A percentile compares a stretch with the other conserved stretches of the same genome.
phyloP scores from a whole-genome alignment of 2,113 vertebrate species.

The Colistium nudipinnis region DNA sequence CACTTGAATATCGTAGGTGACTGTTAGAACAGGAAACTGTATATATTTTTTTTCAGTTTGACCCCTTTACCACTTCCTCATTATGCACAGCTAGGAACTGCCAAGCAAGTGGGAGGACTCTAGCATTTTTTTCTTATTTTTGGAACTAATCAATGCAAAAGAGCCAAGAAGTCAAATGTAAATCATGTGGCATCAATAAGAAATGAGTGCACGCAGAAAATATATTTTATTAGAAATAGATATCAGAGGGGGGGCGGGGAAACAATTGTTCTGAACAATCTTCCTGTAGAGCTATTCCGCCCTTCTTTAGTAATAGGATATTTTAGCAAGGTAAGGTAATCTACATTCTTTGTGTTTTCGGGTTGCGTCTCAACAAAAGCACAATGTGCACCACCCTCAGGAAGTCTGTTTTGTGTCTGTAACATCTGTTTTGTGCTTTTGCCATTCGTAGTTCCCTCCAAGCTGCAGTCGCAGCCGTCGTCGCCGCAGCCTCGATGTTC shows the following conservation, averaged over 20 bases:
- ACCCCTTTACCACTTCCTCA: slow-evolving; percentile 79
- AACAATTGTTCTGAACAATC: slow-evolving; percentile 8
- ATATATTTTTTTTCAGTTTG: slow-evolving; percentile 62
- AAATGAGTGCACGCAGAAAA: slow-evolving; percentile 6
- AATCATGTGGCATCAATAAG: slow-evolving; percentile 13
- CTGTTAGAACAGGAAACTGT: slow-evolving; percentile 78
- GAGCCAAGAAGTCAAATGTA: slow-evolving; percentile 46
- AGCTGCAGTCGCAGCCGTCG: slow-evolving; percentile 88
- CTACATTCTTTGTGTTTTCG: slow-evolving; percentile 66
- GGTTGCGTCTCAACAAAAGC: slow-evolving; percentile 68
- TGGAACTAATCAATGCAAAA: slow-evolving; percentile 32
- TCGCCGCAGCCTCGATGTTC: slow-evolving; percentile 92
- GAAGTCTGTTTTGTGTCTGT: slow-evolving; percentile 58
- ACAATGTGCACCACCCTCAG: slow-evolving; percentile 42
- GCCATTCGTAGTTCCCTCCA: slow-evolving; percentile 85
- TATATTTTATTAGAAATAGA: slow-evolving; percentile 33
- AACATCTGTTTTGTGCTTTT: slow-evolving; percentile 53
- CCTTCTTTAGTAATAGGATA: slow-evolving; percentile 36
- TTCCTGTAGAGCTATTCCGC: slow-evolving; percentile 2
- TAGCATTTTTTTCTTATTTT: slow-evolving; percentile 1
- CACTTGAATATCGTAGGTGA: slow-evolving; percentile 55
- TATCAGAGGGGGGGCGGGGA: background rate
- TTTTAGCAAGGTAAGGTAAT: slow-evolving; percentile 40
- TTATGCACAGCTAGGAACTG: slow-evolving; percentile 51
- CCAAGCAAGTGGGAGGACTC: slow-evolving; percentile 37